Evolutionary conservation across 2,797 vertebrate genomes (phyloP).

Genomic region (Alectoris magna): DNA sequence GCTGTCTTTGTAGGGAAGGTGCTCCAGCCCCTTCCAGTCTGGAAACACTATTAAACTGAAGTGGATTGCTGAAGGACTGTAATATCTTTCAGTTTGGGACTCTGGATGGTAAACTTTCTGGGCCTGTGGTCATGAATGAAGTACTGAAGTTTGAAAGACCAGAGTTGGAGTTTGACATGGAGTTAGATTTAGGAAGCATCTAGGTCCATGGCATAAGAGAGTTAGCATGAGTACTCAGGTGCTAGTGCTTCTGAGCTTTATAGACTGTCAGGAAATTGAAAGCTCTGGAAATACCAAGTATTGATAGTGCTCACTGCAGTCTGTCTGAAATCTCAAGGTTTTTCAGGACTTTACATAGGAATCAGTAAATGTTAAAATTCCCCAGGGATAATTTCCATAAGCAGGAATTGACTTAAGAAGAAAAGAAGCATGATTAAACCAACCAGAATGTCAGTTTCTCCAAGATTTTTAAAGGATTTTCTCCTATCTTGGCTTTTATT

Average conservation of each 20-base stretch:
- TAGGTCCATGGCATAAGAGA: not conserved
- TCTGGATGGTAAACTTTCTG: not conserved
- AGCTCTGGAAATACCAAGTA: not conserved
- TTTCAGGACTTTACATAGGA: not conserved
- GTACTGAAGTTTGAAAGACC: not conserved
- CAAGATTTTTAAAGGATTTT: not conserved
- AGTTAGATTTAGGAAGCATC: not conserved
- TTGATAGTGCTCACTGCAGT: not conserved
- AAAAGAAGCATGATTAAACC: not conserved
- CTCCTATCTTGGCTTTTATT: not conserved
- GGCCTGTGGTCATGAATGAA: not conserved
- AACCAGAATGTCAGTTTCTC: not conserved
- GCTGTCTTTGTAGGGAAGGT: too few relatives aligned
- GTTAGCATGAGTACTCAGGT: rapidly evolving
- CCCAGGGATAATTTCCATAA: not conserved
- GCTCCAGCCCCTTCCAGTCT: too few relatives aligned
- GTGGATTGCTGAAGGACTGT: not conserved
- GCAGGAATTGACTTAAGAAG: not conserved
- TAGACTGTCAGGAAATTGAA: not conserved
- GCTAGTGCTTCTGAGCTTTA: not conserved
- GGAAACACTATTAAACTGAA: not conserved
- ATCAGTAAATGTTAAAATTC: not conserved
- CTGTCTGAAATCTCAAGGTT: not conserved
- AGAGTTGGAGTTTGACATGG: not conserved
- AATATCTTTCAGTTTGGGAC: not conserved